Evolutionary conservation across 1,140 invertebrate genomes (phyloP), one percentile per base, ranked within the genome.

Genomic region (Euwallacea similis): DNA sequence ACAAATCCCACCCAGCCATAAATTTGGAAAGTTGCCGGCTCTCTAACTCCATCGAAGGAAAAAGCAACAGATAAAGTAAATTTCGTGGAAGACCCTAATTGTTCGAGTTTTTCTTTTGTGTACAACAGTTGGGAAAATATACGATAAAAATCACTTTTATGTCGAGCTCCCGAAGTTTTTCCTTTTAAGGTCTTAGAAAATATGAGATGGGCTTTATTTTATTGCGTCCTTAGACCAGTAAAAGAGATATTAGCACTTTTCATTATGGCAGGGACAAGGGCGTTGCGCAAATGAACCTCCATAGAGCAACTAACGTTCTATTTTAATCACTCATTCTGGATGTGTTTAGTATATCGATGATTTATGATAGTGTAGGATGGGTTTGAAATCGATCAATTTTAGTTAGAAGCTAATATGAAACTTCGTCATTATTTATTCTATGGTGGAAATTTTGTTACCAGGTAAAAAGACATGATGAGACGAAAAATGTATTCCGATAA

Each of bases 81-180:
- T 56, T 56, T 15, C 8, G 16, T 13, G 54, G 54, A 13, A 56
- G 15, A 21, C 7, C 54, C 11, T 56, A 56, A 56, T 56, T 56
- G 54, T 56, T 56, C 11, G n/a, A 56, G 54, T 56, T 56, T 56
- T 21, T 56, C 16, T 56, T 4, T 50, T 56, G 54, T 56, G 54
- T 7, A 56, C 54, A 56, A 56, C 54, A 56, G 54, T 56, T 56
- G 54, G 54, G 54, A 56, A 56, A 56, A 56, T 56, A 56, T 56
- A 16, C 16, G 54, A 50, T 50, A 56, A 56, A 56, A 56, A 56
- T 56, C 54, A 21, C 15, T 56, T 21, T 56, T 56, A 56, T 56
- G 54, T 56, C 3, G 54, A 15, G 16, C 1, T 56, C 16, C 54
- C 16, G 11, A 15, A 11, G 11, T 9, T 10, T 56, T 56, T 21